Evolutionary conservation across 2,888 invertebrate genomes (phyloP).

Genomic region (Myathropa florea): DNA sequence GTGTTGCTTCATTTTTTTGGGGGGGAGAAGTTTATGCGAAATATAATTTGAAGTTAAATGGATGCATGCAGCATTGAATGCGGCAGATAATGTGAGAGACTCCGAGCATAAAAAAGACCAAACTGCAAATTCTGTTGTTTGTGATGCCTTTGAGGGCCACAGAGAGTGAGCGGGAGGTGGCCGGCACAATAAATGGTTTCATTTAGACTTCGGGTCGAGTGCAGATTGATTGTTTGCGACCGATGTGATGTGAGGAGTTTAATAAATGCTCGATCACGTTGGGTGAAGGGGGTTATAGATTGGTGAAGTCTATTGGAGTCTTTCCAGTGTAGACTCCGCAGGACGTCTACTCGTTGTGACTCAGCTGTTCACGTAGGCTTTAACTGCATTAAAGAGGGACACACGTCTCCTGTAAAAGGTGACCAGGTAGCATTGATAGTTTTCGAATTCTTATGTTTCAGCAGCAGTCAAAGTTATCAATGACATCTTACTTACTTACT

Average conservation of each 20-base stretch:
- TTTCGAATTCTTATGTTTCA: no score
- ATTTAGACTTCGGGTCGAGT: background rate
- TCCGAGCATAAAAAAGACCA: background rate
- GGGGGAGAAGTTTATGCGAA: slow-evolving; percentile 29
- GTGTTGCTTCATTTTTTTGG: background rate
- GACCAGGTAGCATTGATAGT: no score
- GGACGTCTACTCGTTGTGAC: no score
- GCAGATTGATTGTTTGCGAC: background rate
- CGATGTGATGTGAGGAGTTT: background rate
- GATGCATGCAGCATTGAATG: slow-evolving; percentile 50
- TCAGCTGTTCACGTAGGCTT: no score
- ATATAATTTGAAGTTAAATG: slow-evolving; percentile 49
- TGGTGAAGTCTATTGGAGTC: no score
- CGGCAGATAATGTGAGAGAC: slow-evolving; percentile 35
- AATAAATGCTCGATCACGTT: background rate
- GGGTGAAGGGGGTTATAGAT: background rate
- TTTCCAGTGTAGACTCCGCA: no score
- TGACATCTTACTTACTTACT: no score
- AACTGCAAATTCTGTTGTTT: slow-evolving; percentile 32
- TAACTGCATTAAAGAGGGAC: no score
- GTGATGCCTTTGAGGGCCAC: background rate
- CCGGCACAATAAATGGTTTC: background rate
- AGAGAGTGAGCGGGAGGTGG: background rate
- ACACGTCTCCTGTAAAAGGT: no score
- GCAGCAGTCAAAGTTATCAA: no score